Percentiles rank a stretch among this genome's conserved stretches.
phyloP scores from a whole-genome alignment of 92 coral and sea anemone species.

The Epizoanthus ramosus region DNA sequence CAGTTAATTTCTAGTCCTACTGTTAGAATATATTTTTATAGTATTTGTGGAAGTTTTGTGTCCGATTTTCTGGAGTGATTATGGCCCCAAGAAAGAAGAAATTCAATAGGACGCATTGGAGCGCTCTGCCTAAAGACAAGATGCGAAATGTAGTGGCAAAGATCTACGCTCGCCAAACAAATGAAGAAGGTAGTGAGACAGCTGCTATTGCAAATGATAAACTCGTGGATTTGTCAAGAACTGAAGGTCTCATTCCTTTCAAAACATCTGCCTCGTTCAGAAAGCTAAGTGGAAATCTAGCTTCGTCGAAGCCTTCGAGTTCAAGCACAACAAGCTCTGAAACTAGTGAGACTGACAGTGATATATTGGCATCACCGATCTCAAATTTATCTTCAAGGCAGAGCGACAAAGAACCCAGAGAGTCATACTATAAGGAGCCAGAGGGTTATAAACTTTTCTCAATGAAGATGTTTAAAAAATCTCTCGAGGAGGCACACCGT shows the following conservation, averaged over 20 bases:
- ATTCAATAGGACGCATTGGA: slow-evolving; percentile 1
- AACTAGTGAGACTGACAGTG: background rate
- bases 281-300: background rate
- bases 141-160: background rate
- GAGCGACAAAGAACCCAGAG: background rate
- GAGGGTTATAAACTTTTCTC: background rate
- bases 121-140: background rate
- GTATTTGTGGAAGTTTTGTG: background rate
- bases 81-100: background rate
- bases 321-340: background rate
- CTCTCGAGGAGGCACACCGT: background rate
- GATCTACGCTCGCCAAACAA: slow-evolving; percentile 1
- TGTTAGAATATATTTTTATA: background rate
- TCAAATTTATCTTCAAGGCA: no score
- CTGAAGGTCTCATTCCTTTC: background rate
- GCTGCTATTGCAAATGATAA: no score
- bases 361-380: background rate
- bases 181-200: background rate
- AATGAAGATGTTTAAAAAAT: background rate
- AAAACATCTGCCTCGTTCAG: background rate
- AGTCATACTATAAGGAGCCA: background rate
- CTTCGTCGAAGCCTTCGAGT: no score
- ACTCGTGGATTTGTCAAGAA: no score
- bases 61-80: background rate
- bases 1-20: background rate